Conservation (phyloP, 2,113 vertebrate species). For the Lophotis ruficrista region DNA sequence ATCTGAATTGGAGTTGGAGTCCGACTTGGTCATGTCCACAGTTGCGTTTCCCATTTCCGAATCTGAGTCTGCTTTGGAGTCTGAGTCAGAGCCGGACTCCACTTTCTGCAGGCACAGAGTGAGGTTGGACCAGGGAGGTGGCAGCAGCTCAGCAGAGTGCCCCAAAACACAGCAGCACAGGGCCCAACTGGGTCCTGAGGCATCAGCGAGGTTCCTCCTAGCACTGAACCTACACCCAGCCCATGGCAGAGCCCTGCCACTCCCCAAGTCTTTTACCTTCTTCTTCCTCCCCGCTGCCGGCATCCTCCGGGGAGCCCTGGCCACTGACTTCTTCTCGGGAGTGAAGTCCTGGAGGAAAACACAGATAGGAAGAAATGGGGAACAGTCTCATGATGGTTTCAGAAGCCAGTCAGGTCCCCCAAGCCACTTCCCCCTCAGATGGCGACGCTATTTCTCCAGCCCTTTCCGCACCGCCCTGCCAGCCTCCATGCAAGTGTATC, state of each 20-base stretch:
- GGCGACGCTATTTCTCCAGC: rapidly evolving
- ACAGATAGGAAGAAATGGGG: neutral
- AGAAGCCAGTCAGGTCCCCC: neutral
- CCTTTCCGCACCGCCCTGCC: neutral
- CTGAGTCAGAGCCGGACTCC: conserved; percentile 83
- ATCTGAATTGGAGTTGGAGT: conserved; percentile 77
- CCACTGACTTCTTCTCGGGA: conserved; percentile 86
- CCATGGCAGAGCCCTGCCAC: neutral
- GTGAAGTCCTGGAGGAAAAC: conserved; percentile 87
- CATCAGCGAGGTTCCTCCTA: rapidly evolving
- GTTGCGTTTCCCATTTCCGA: conserved; percentile 61
- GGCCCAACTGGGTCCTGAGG: neutral
- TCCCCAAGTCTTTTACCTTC: conserved; percentile 57
- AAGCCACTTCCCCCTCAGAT: rapidly evolving
- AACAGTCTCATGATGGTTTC: rapidly evolving
- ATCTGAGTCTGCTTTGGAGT: conserved; percentile 81
- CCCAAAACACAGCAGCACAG: neutral
- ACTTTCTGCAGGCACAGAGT: conserved; percentile 74
- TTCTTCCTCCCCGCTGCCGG: conserved; percentile 77
- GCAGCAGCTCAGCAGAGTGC: neutral
- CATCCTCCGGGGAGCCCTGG: conserved; percentile 69
- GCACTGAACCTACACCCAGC: neutral
- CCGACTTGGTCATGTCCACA: conserved; percentile 74
- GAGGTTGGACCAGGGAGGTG: rapidly evolving
- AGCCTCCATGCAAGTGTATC: rapidly evolving